Conservation (phyloP, 2,113 vertebrate genomes). For the Istiophorus platypterus region DNA sequence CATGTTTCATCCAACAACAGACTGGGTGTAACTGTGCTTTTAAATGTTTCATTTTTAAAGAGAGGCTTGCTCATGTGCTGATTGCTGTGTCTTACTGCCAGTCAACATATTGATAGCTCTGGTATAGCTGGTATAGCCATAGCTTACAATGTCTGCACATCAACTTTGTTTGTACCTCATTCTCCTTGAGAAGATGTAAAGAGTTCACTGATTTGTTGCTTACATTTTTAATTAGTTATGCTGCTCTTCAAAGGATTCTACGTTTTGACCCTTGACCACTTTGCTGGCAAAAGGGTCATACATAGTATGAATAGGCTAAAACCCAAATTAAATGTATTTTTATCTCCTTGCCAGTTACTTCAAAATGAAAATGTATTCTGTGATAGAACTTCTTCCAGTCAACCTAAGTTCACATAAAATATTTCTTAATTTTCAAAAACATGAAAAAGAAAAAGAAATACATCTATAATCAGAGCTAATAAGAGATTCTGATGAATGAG, state of each 20-base stretch:
- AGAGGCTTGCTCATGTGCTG: not conserved
- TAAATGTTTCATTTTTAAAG: not conserved
- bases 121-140: not conserved
- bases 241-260: not conserved
- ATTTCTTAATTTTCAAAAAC: too few relatives aligned
- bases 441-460: too few relatives aligned
- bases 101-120: not conserved
- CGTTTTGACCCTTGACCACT: not conserved
- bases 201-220: too few relatives aligned
- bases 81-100: not conserved
- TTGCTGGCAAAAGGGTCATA: not conserved
- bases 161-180: not conserved
- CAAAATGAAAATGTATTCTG: too few relatives aligned
- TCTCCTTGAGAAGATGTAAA: not conserved
- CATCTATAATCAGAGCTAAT: not conserved
- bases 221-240: not conserved
- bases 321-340: not conserved
- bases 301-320: not conserved
- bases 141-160: not conserved
- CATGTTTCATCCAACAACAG: constrained; percentile 40
- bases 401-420: too few relatives aligned
- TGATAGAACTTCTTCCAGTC: too few relatives aligned
- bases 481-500: not conserved
- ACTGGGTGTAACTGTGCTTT: constrained; percentile 35
- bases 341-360: too few relatives aligned